Evolutionary conservation across 1,140 invertebrate genomes (phyloP).

Genomic region (Galleria mellonella): DNA sequence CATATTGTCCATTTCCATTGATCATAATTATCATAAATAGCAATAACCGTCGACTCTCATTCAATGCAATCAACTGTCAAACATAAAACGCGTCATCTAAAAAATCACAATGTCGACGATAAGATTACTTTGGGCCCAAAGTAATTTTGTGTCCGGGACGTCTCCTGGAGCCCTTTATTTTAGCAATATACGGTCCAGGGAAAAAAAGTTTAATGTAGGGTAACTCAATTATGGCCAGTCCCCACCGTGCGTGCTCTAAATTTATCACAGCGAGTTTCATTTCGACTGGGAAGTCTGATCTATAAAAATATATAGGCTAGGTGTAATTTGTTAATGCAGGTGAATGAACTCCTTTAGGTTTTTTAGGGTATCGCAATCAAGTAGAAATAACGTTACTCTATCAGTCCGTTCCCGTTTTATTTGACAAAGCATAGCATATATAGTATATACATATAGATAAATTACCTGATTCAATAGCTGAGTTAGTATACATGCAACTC

Average conservation of each 20-base stretch:
- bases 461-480: no score
- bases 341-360: no score
- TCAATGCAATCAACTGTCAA: slow-evolving; percentile 10
- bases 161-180: slow-evolving; percentile 47
- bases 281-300: slow-evolving; percentile 1
- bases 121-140: slow-evolving; percentile 41
- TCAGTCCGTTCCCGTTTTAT: no score
- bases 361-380: no score
- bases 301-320: no score
- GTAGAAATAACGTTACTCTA: no score
- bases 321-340: no score
- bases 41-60: slow-evolving; percentile 9
- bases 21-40: slow-evolving; percentile 3
- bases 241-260: slow-evolving; percentile 28
- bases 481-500: no score
- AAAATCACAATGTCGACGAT: slow-evolving; percentile 33
- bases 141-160: slow-evolving; percentile 43
- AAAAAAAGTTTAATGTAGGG: slow-evolving; percentile 61
- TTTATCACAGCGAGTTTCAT: slow-evolving; percentile 12
- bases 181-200: slow-evolving; percentile 43
- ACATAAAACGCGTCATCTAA: slow-evolving; percentile 14
- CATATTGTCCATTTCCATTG: no score
- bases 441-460: no score
- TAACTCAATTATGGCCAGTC: slow-evolving; percentile 51
- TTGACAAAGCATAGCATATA: no score